Evolutionary conservation across 2,113 vertebrate species (phyloP).

Genomic region (Onychostruthus taczanowskii): DNA sequence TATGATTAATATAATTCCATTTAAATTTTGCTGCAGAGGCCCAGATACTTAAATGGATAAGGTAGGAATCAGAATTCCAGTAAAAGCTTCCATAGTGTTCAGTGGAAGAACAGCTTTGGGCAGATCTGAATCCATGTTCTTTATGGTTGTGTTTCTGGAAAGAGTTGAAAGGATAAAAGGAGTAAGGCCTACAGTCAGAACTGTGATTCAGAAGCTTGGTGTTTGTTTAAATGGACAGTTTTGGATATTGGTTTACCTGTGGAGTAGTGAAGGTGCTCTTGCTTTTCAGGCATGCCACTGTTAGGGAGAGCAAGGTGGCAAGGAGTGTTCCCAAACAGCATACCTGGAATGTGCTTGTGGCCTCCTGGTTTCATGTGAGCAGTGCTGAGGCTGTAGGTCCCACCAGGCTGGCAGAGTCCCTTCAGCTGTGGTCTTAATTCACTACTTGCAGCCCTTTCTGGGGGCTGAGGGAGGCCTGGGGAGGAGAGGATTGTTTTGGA

Average conservation of each 20-base stretch:
- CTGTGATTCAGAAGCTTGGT: neutral
- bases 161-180: neutral
- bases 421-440: neutral
- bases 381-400: neutral
- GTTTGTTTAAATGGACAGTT: neutral
- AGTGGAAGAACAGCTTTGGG: neutral
- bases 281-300: neutral
- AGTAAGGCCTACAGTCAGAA: neutral
- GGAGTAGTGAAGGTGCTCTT: neutral
- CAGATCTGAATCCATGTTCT: neutral
- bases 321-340: neutral
- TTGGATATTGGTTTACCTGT: neutral
- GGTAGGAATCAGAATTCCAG: neutral
- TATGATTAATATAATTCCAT: neutral
- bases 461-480: neutral
- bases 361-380: neutral
- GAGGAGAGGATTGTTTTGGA: neutral
- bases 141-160: neutral
- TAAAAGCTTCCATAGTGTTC: neutral
- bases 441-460: neutral
- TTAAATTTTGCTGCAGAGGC: neutral
- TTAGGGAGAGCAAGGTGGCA: neutral
- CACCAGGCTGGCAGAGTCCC: neutral
- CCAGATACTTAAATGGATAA: neutral
- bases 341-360: rapidly evolving